Conservation (phyloP, 2,888 invertebrate species). For the Zygaena filipendulae region DNA sequence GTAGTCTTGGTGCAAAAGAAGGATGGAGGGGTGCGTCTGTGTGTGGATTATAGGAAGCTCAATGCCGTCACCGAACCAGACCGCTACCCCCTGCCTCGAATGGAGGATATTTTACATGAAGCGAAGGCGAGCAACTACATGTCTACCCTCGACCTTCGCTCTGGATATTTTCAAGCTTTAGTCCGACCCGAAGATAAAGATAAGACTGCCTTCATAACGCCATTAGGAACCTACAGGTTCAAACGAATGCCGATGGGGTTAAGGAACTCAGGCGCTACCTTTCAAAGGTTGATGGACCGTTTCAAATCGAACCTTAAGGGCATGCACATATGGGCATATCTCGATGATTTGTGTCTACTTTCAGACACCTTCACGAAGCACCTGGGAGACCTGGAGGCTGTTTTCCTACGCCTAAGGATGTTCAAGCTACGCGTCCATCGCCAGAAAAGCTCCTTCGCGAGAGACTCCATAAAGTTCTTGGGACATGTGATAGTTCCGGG, state of each 20-base stretch:
- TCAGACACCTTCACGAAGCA: conserved; percentile 20
- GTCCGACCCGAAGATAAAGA: conserved; percentile 14
- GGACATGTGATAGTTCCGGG: conserved; percentile 23
- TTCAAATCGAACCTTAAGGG: conserved; percentile 10
- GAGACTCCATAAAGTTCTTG: conserved; percentile 21
- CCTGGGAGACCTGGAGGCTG: conserved; percentile 19
- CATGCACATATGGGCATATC: conserved; percentile 9
- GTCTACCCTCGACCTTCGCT: conserved; percentile 17
- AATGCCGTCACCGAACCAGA: conserved; percentile 23
- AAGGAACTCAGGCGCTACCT: background rate
- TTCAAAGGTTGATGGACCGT: conserved; percentile 1
- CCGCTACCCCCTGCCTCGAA: conserved; percentile 19
- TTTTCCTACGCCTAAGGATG: conserved; percentile 18
- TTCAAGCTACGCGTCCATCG: conserved; percentile 20
- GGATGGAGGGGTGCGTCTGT: conserved; percentile 19
- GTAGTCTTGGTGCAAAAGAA: conserved; percentile 21
- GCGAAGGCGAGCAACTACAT: conserved; percentile 18
- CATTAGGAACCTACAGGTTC: conserved; percentile 1
- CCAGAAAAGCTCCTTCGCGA: conserved; percentile 21
- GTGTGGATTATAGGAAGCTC: conserved; percentile 23
- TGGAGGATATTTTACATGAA: conserved; percentile 19
- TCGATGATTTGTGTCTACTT: conserved; percentile 16
- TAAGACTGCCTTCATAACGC: conserved; percentile 16
- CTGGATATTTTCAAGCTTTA: conserved; percentile 19
- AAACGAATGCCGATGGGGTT: conserved; percentile 1